These are phyloP conservation scores for Leptobrachium leishanense DNA, from an alignment of 2,113 vertebrate species.

Conservation along the genomic window DNA sequence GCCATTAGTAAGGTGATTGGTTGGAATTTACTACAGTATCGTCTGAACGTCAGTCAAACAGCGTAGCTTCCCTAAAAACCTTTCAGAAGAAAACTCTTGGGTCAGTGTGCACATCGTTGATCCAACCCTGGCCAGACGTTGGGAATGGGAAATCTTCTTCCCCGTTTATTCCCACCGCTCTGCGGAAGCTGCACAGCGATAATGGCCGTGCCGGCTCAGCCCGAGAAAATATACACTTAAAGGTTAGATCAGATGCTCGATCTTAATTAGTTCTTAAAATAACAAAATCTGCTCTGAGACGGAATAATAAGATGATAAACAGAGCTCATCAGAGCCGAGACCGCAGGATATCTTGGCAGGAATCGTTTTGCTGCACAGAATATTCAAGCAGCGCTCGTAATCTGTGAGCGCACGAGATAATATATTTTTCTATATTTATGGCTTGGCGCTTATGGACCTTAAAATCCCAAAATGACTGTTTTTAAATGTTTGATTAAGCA, in stretches of 20 bases:
- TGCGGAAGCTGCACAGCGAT: not conserved
- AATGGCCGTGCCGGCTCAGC: not conserved
- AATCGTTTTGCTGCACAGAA: not conserved
- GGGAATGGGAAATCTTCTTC: no score
- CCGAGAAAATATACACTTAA: constrained; percentile 34
- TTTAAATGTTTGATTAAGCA: no score
- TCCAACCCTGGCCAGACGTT: no score
- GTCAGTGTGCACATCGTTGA: no score
- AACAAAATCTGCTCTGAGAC: constrained; percentile 17
- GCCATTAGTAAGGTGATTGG: no score
- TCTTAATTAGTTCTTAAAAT: constrained; percentile 49
- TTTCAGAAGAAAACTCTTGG: no score
- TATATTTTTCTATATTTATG: not conserved
- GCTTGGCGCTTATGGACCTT: no score
- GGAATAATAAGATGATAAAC: not conserved
- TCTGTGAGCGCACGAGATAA: not conserved
- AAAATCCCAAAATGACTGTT: no score
- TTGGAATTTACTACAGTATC: no score
- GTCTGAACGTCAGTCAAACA: no score
- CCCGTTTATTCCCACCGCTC: no score
- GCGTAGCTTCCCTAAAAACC: no score
- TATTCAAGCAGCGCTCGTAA: not conserved
- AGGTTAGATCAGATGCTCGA: constrained; percentile 32
- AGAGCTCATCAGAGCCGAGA: not conserved
- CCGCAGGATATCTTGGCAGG: not conserved